Percentiles rank a stretch among this genome's conserved stretches.
phyloP scores from a whole-genome alignment of 1,140 invertebrate genomes.

The Panagrolaimus sp. region DNA sequence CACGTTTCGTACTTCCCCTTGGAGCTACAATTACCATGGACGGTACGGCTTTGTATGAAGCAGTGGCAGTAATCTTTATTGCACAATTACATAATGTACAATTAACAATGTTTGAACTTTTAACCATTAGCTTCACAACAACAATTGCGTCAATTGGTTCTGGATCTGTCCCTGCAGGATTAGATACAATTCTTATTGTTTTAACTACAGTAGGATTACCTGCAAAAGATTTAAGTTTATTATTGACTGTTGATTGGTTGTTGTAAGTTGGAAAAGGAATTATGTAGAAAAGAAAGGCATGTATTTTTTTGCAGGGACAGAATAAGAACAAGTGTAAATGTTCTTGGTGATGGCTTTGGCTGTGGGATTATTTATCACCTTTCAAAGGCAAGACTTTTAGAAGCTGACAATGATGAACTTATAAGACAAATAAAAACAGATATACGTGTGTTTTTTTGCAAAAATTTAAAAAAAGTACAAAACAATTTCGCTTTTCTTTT shows the following conservation, averaged over 20 bases:
- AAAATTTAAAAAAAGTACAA: constrained; percentile 14
- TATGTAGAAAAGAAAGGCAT: neutral
- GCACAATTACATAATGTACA: constrained; percentile 67
- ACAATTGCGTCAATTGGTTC: constrained; percentile 93
- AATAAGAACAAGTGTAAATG: constrained; percentile 90
- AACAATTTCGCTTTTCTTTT: neutral
- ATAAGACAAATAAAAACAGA: constrained; percentile 43
- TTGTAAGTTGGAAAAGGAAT: constrained; percentile 68
- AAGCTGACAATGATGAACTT: constrained; percentile 50
- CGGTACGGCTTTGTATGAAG: constrained; percentile 64
- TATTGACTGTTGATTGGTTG: constrained; percentile 92
- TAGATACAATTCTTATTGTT: constrained; percentile 97
- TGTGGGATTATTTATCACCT: constrained; percentile 78
- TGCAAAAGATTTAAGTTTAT: constrained; percentile 80
- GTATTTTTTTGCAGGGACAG: constrained; percentile 70
- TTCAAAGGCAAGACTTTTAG: constrained; percentile 58
- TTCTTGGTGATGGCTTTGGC: constrained; percentile 86
- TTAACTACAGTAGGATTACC: constrained; percentile 85
- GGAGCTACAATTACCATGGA: constrained; percentile 63
- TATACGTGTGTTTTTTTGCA: constrained; percentile 33
- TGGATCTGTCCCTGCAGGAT: constrained; percentile 85
- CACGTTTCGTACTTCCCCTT: constrained; percentile 88
- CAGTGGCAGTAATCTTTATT: constrained; percentile 64
- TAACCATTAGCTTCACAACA: constrained; percentile 81
- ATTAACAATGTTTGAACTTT: constrained; percentile 64